phyloP scores from a whole-genome alignment of 2,797 vertebrate genomes.

The Tolypeutes matacus region DNA sequence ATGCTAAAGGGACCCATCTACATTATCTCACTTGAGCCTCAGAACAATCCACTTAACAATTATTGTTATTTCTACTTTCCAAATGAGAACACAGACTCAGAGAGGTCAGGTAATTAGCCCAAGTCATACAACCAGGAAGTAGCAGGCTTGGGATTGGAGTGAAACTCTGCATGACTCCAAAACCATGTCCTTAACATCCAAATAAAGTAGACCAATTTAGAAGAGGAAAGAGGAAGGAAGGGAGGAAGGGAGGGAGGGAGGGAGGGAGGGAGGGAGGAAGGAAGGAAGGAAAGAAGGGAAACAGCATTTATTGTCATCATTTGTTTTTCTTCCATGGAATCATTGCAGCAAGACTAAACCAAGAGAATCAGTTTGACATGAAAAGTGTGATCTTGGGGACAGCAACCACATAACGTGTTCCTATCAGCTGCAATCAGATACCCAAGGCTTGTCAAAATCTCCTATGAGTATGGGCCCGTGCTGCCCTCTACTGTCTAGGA shows the following conservation, averaged over 20 bases:
- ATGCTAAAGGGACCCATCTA: background rate
- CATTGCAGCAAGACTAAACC: background rate
- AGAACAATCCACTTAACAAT: background rate
- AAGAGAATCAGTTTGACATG: background rate
- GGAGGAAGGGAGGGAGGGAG: background rate
- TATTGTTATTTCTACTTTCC: background rate
- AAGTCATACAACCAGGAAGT: background rate
- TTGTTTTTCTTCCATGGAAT: background rate
- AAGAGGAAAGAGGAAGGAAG: background rate
- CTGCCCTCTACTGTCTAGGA: constrained; percentile 28
- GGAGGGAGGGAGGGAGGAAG: too few relatives aligned
- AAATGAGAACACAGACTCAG: background rate
- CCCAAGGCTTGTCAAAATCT: background rate
- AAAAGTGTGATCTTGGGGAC: background rate
- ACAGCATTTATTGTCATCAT: background rate
- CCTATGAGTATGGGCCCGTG: background rate
- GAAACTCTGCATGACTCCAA: background rate
- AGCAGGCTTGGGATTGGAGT: background rate
- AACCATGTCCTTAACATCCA: background rate
- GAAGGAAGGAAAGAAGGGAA: too few relatives aligned
- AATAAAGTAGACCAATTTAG: background rate
- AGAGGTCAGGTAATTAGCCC: background rate
- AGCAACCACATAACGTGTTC: background rate
- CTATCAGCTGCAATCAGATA: background rate
- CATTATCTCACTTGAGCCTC: background rate